Evolutionary conservation across 2,113 vertebrate genomes (phyloP).

Genomic region (Sinocyclocheilus grahami): DNA sequence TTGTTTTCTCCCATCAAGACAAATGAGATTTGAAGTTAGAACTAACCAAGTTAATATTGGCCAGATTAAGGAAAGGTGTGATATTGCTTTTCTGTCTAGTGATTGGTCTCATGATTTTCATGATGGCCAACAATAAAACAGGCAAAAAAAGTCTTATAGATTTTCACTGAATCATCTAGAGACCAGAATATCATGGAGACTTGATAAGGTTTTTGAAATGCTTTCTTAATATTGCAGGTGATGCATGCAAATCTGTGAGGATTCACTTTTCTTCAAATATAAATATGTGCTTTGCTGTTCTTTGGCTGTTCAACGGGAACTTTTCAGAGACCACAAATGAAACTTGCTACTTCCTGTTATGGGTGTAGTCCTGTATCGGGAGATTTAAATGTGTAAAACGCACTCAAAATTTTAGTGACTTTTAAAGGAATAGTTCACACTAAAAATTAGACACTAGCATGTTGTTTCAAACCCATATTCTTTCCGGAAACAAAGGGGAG

Average conservation of each 20-base stretch:
- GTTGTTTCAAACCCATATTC: not conserved
- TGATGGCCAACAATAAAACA: not conserved
- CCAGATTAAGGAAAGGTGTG: not conserved
- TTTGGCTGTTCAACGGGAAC: not conserved
- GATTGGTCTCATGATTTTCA: not conserved
- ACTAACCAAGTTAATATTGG: not conserved
- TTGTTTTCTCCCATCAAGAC: no score
- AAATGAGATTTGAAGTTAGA: not conserved
- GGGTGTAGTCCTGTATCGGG: constrained; percentile 17
- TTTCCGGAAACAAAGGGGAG: not conserved
- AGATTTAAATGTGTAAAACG: constrained; percentile 1
- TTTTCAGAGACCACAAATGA: constrained; percentile 4
- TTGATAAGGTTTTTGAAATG: not conserved
- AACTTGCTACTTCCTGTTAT: constrained; percentile 26
- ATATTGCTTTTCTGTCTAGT: not conserved
- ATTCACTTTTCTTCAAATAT: not conserved
- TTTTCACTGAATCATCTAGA: not conserved
- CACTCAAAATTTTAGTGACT: not conserved
- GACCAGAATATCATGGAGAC: not conserved
- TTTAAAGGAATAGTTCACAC: not conserved
- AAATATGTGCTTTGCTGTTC: constrained; percentile 10
- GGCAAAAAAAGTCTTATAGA: not conserved
- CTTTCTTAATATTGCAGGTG: not conserved
- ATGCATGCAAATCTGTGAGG: not conserved
- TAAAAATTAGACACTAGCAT: not conserved